Evolutionary conservation across 2,113 vertebrate species (phyloP), one percentile per base, ranked within the genome.

Genomic region (Triplophysa siluroides): DNA sequence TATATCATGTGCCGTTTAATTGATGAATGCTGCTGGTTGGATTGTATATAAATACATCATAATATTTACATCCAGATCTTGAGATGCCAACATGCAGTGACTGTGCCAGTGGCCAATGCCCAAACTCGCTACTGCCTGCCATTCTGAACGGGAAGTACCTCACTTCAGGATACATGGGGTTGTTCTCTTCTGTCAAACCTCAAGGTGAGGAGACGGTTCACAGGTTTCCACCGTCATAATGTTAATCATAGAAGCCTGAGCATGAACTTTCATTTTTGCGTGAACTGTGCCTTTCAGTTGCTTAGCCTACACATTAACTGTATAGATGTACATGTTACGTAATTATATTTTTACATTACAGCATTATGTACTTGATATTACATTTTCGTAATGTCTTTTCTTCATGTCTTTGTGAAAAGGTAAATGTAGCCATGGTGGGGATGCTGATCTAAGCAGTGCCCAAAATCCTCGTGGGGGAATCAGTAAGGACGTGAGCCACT

Each of bases 351-450:
- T 6, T 38, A 38, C 33, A 38, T 38, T 38, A 38, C 33, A 38
- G 7, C 16, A 19, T 56, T 56, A 18, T 19, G 6, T 56, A 8
- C 18, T 56, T 56, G 14, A 21, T 18, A 18, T 14, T 16, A 52
- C 50, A 52, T 18, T 52, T 52, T 52, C 14, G 19, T 52, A 16
- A 52, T 6, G 14, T 50, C 18, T 14, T 29, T 16, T 1, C 24
- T 69, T 12, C 45, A 16, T 64, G 10, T 54, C 0, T 72, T 45
- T 69, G 11, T 16, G 18, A 61, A 45, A 29, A 75, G 92, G 92
- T 78, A 93, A 93, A 86, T 93, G 92, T 50, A 93, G 93, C 79
- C 93, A 93, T 43, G 93, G 93, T 41, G 93, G 92, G 26, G 26
- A 5, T 50, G 21, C 23, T 60, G 93, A 93, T 81, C 80, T 38